These are phyloP conservation scores for Calypte anna DNA, from an alignment of 2,113 vertebrate species.

Conservation along the genomic window DNA sequence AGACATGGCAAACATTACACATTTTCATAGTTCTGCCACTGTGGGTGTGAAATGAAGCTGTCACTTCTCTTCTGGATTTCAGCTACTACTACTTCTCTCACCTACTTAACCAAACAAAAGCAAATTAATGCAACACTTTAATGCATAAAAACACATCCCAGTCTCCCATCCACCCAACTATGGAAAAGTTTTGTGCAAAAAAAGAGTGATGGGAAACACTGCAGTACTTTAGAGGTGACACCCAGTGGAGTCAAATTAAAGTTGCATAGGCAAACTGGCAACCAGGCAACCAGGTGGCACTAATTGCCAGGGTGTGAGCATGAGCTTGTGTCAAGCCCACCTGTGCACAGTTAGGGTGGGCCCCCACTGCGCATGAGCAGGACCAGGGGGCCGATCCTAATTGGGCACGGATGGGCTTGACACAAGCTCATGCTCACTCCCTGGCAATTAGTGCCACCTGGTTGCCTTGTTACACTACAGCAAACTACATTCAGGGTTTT, in stretches of 20 bases:
- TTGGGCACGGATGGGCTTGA: too few relatives aligned
- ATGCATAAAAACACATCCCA: not conserved
- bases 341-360: too few relatives aligned
- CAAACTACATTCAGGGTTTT: not conserved
- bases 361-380: too few relatives aligned
- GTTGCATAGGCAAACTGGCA: not conserved
- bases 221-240: not conserved
- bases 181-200: not conserved
- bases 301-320: too few relatives aligned
- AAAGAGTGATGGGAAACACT: not conserved
- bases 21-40: conserved; percentile 2
- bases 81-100: conserved; percentile 4
- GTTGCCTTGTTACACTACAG: not conserved
- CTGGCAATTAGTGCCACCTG: too few relatives aligned
- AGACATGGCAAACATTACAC: not conserved
- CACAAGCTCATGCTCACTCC: too few relatives aligned
- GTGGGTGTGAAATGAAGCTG: not conserved
- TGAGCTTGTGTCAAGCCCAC: too few relatives aligned
- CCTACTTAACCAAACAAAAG: not conserved
- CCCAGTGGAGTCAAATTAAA: not conserved
- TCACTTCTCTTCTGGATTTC: conserved; percentile 3
- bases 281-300: too few relatives aligned
- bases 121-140: not conserved
- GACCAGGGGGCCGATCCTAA: too few relatives aligned
- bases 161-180: not conserved